Base-by-base conservation (phyloP, 2,797 vertebrate genomes). In the Crenuchus spilurus region DNA sequence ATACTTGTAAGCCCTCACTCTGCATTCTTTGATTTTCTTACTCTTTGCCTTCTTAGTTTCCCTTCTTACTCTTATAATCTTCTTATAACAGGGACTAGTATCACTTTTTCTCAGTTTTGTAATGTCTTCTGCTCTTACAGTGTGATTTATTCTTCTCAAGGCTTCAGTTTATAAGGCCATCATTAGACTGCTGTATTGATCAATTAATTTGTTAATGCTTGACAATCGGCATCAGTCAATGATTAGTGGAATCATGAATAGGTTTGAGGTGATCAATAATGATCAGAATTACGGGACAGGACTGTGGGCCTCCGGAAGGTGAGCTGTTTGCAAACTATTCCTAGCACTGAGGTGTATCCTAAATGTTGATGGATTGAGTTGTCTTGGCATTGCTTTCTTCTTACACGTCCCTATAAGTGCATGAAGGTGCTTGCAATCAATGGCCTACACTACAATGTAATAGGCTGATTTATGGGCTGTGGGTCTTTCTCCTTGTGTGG, bases 391-490 rank as follows among this genome's bases (percentile, higher is more conserved):
- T 79, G 84, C 87, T 87, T 85, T 80, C 78, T 69, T 88, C 84
- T 86, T 85, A 88, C 84, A 76, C 83, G 83, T 79, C 75, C 46
- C 79, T 74, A 78, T 83, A 73, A 80, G 65, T 74, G 24, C 33
- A 7, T 51, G 22, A 28, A 76, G 18, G 79, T 82, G 61, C 51
- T 70, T 52, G 35, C 69, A 85, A 86, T 87, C 80, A 76, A 85
- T 89, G 82, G n/a, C 52, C 83, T 65, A 60, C 77, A 39, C 18
- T 71, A 70, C 60, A 26, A 11, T 30, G 51, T 84, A 87, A 88
- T 82, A 70, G 79, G 85, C 69, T 84, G 75, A 83, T 88, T 86
- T 74, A 84, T 69, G 77, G 82, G 52, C 80, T 33, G 35, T 72
- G 69, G 51, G 76, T 42, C 70, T 37, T 54, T 71, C 52, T 51